These are phyloP conservation scores for Aphidius gifuensis DNA, from an alignment of 1,140 invertebrate species.

Conservation along the genomic window DNA sequence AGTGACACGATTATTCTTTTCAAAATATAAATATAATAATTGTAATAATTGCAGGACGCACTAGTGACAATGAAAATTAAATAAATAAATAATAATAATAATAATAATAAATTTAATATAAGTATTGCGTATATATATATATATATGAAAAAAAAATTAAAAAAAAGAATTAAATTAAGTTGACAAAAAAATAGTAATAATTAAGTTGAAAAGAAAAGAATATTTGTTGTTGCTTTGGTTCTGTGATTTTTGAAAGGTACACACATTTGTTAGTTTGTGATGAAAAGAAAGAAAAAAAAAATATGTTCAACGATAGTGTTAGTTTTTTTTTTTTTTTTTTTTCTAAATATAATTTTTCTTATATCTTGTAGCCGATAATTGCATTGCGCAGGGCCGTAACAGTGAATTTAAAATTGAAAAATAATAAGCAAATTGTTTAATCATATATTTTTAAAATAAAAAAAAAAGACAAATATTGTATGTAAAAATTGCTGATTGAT, in stretches of 20 bases:
- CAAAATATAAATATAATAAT: conserved; percentile 27
- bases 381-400: conserved; percentile 47
- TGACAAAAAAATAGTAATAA: neutral
- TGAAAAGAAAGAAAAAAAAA: conserved; percentile 33
- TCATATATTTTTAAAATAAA: conserved; percentile 41
- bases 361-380: neutral
- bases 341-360: conserved; percentile 29
- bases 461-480: no score
- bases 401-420: conserved; percentile 23
- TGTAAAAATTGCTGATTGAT: no score
- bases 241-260: conserved; percentile 53
- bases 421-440: conserved; percentile 42
- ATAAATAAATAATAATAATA: conserved; percentile 10
- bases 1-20: no score
- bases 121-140: neutral
- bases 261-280: conserved; percentile 53
- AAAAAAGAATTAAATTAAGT: neutral
- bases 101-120: conserved; percentile 4
- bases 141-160: neutral
- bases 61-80: conserved; percentile 4
- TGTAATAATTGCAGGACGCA: no score
- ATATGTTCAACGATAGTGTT: conserved; percentile 50
- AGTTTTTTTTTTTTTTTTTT: conserved; percentile 50
- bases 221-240: conserved; percentile 54
- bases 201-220: conserved; percentile 28